Evolutionary conservation across 2,797 vertebrate genomes (phyloP).

Genomic region (Chelmon rostratus): DNA sequence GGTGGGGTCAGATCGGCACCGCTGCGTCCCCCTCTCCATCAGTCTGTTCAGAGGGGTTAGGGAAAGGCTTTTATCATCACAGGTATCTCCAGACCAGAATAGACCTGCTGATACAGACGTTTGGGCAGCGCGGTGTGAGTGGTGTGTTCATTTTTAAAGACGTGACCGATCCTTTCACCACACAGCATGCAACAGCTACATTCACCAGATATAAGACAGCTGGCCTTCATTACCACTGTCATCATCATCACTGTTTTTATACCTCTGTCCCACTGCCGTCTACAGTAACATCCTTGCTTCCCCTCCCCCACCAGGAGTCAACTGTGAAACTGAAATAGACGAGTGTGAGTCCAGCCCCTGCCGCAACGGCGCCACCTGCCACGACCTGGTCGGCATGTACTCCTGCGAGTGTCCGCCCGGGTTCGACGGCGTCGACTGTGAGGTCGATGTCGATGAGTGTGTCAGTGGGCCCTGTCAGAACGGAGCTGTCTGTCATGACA

Average conservation of each 20-base stretch:
- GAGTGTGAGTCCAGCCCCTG: constrained; percentile 93
- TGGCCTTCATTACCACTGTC: not conserved
- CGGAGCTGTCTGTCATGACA: constrained; percentile 87
- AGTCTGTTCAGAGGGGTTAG: constrained; percentile 7
- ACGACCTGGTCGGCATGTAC: constrained; percentile 88
- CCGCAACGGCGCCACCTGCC: constrained; percentile 86
- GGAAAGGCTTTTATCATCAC: constrained; percentile 14
- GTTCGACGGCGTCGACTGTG: constrained; percentile 87
- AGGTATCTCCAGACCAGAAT: constrained; percentile 30
- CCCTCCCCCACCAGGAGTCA: constrained; percentile 75
- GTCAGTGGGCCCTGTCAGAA: constrained; percentile 90
- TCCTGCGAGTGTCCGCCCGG: constrained; percentile 89
- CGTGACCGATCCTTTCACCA: not conserved
- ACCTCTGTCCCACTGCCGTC: not conserved
- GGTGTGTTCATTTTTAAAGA: not conserved
- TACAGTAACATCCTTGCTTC: not conserved
- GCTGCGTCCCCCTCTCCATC: constrained; percentile 35
- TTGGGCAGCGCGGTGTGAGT: not conserved
- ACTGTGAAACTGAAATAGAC: constrained; percentile 91
- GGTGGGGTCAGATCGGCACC: constrained; percentile 23
- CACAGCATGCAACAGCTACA: not conserved
- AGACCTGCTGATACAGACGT: constrained; percentile 15
- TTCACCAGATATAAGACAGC: not conserved
- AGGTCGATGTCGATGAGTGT: constrained; percentile 92
- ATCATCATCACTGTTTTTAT: not conserved